Evolutionary conservation across 2,888 invertebrate genomes (phyloP).

Genomic region (Hemicrepidius hirtus): DNA sequence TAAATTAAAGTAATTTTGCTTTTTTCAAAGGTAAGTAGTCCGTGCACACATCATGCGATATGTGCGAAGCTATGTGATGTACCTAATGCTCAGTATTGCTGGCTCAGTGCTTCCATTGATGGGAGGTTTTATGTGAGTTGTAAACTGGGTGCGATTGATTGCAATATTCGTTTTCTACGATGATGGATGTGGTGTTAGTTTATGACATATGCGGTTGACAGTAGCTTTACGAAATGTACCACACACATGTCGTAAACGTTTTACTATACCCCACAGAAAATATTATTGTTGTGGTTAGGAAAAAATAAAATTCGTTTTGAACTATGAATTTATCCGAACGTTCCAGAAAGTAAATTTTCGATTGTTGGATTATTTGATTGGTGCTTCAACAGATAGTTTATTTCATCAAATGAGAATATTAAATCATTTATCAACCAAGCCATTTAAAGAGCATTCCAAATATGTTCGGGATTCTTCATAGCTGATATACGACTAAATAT

Average conservation of each 20-base stretch:
- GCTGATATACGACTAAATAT: too few relatives aligned
- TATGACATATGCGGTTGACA: conserved; percentile 52
- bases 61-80: conserved; percentile 2
- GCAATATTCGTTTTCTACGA: conserved; percentile 54
- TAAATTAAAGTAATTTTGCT: too few relatives aligned
- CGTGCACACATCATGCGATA: too few relatives aligned
- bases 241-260: conserved; percentile 47
- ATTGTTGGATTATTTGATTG: too few relatives aligned
- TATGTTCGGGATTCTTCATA: too few relatives aligned
- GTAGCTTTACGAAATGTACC: conserved; percentile 50
- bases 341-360: too few relatives aligned
- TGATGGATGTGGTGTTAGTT: conserved; percentile 55
- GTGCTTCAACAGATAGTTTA: not conserved
- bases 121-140: conserved; percentile 49
- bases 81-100: conserved; percentile 36
- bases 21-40: too few relatives aligned
- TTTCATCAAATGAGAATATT: too few relatives aligned
- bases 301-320: conserved; percentile 1
- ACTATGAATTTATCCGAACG: not conserved
- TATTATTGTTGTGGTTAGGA: conserved; percentile 43
- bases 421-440: too few relatives aligned
- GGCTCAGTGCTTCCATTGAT: conserved; percentile 47
- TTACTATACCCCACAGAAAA: conserved; percentile 46
- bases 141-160: conserved; percentile 53
- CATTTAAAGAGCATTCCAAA: not conserved